Base-by-base conservation (phyloP, 2,113 vertebrate species). In the Ramphastos sulfuratus region DNA sequence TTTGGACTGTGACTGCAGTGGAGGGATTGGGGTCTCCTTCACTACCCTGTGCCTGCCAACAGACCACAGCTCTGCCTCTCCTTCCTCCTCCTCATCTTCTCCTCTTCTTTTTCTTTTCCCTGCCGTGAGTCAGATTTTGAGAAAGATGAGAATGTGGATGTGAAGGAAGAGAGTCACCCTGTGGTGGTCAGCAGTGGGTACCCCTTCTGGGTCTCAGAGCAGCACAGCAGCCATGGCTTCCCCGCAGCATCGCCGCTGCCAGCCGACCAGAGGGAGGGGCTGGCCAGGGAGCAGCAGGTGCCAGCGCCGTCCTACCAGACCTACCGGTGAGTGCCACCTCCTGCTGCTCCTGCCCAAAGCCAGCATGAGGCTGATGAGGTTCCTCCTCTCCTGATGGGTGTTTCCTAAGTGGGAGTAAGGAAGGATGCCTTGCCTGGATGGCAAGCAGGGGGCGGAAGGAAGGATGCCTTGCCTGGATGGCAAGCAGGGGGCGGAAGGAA, bases 261-360 rank as follows among this genome's bases (percentile, higher is more conserved):
- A 3, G 66, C 97, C 1, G 98, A 98, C 7, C 86, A 96, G 69
- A 97, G 98, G 54, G 98, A 98, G 15, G 46, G 96, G 14, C 97
- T 98, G 94, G 95, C 97, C 92, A 72, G 98, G 5, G 98, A 99
- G 95, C 98, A 98, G 97, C 98, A 98, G 5, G 98, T 98, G 65
- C 98, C 98, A 3, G 96, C 97, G 0, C 97, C 98, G 0, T 94
- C 97, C 60, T 98, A 98, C 94, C 98, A 98, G 90, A 97, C 97
- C 0, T 98, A 98, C 82, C 98, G 98, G 98, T 98, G 95, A 96
- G 79, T 69, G 31, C n/a, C 18, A 2, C 46, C 48, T 50, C 16
- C 67, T 19, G 31, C 16, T 52, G 39, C 48, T 46, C 20, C 1
- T 67, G 42, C 64, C 55, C 50, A 69, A 33, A 61, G 60, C n/a